Percentiles rank a stretch among this genome's conserved stretches.
Conservation (phyloP, 2,113 vertebrate genomes). For the Apistogramma diplotaenia region DNA sequence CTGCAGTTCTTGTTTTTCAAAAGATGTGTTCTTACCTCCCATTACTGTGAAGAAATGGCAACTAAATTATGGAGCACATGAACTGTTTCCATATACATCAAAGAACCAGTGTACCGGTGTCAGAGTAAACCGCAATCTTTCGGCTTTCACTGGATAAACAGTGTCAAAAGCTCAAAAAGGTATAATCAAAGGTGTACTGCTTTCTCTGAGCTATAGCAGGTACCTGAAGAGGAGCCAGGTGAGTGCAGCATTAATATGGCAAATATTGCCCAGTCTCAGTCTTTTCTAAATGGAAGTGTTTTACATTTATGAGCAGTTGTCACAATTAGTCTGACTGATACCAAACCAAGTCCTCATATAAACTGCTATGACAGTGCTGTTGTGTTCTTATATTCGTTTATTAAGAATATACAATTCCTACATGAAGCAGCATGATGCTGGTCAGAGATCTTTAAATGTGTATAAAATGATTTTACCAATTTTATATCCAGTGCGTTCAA, state of each 20-base stretch:
- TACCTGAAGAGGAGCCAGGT: neutral
- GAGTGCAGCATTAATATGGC: neutral
- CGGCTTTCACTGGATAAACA: neutral
- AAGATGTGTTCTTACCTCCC: neutral
- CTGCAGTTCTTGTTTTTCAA: neutral
- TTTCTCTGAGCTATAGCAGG: neutral
- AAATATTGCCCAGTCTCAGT: neutral
- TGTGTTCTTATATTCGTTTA: neutral
- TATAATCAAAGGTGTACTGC: neutral
- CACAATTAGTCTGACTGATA: neutral
- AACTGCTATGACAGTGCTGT: neutral
- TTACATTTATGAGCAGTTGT: neutral
- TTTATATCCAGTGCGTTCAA: too few species aligned
- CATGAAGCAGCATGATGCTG: neutral
- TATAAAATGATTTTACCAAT: too few species aligned
- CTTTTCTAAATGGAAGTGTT: neutral
- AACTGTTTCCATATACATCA: neutral
- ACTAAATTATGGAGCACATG: neutral
- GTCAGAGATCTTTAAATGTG: neutral
- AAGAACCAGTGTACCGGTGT: neutral
- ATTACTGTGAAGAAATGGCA: neutral
- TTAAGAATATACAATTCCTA: neutral
- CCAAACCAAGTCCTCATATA: neutral
- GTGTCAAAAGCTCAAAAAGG: neutral
- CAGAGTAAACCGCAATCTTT: neutral